Evolutionary conservation across 2,113 vertebrate species (phyloP).

Genomic region (Ivindomyrus marchei): DNA sequence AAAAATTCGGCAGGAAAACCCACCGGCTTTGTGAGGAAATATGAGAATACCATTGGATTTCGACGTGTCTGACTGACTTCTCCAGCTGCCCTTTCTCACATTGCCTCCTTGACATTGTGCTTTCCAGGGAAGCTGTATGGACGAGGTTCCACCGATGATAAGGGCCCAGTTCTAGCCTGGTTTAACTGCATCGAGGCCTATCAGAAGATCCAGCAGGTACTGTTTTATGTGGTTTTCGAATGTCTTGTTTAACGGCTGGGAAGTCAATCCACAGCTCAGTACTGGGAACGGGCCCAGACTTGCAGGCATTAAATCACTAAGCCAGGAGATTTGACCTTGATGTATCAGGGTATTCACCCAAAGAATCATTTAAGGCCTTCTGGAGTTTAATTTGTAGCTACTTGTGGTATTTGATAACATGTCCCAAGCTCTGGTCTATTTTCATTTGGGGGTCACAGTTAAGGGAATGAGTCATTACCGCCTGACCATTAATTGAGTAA

Average conservation of each 20-base stretch:
- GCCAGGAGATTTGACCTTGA: not conserved
- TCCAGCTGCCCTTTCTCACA: not conserved
- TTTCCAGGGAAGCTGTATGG: conserved; percentile 83
- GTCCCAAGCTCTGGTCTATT: not conserved
- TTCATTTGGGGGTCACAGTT: not conserved
- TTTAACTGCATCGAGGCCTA: conserved; percentile 88
- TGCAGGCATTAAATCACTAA: not conserved
- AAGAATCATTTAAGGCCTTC: not conserved
- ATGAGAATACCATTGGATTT: not conserved
- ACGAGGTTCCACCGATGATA: conserved; percentile 89
- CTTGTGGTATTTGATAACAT: not conserved
- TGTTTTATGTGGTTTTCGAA: not conserved
- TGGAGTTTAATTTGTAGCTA: not conserved
- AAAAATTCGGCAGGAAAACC: not conserved
- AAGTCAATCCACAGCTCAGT: not conserved
- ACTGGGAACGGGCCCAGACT: not conserved
- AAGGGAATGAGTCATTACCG: not conserved
- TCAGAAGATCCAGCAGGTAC: conserved; percentile 81
- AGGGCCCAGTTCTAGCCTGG: conserved; percentile 93
- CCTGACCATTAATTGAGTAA: not conserved
- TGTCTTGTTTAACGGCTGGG: not conserved
- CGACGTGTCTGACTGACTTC: not conserved
- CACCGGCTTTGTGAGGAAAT: not conserved
- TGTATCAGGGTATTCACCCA: not conserved
- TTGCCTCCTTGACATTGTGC: not conserved